Evolutionary conservation across 2,797 vertebrate genomes (phyloP), one percentile per base, ranked within the genome.

Genomic region (Rhinogobio ventralis): DNA sequence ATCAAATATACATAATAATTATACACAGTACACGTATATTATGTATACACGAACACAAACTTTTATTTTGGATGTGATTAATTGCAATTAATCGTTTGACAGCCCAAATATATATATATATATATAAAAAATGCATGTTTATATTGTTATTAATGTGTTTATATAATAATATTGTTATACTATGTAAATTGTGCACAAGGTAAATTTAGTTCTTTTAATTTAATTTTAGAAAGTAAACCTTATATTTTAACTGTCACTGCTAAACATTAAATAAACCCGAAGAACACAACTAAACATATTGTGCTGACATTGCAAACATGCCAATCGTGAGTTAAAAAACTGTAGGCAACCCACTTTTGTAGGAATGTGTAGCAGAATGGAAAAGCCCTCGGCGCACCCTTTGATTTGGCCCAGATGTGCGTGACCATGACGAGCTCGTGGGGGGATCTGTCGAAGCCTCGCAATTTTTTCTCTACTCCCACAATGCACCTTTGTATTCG

Each of bases 331-430:
- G 25, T 15, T 23, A 42, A 28, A 20, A 71, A 30, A n/a, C 45
- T 28, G 60, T 25, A 33, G 60, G 4, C 46, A 75, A 20, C 28
- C 71, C 28, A 62, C n/a, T 51, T 39, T 66, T 73, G 46, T 25
- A 25, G 64, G 64, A 84, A 84, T 71, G 49, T 71, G 51, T 20
- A 55, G 36, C 20, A 66, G 67, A 73, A 64, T 82, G 23, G 77
- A 55, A 71, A 72, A 64, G 79, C 45, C 74, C 74, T 72, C 36
- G 7, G 30, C 69, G 36, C 17, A 28, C 28, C 30, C 19, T 45
- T 67, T 68, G 57, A 91, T 93, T 74, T 66, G 86, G 30, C 85
- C 92, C 93, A 94, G 93, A 94, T 94, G 93, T 92, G 88, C 84
- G 57, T 51, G 45, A 80, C 73, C 80, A 81, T 84, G 67, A 83